phyloP scores from a whole-genome alignment of 2,113 vertebrate species.

The Myrmophylax atrothorax region DNA sequence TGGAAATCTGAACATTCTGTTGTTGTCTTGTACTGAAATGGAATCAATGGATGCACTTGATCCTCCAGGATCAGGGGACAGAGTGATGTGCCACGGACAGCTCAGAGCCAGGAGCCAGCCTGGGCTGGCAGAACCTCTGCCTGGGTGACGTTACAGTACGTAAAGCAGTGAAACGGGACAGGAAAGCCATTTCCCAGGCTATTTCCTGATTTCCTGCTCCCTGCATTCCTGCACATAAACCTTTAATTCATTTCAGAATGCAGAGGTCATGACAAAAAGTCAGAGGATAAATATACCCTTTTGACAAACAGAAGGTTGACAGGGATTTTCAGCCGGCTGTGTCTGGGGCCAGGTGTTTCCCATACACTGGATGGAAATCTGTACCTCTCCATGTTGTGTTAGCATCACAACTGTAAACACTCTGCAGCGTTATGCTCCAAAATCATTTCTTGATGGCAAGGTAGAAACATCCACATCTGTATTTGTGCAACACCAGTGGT shows the following conservation, averaged over 20 bases:
- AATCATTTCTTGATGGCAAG: constrained; percentile 7
- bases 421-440: background rate
- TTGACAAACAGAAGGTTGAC: constrained; percentile 66
- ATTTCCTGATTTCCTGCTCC: constrained; percentile 72
- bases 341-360: constrained; percentile 66
- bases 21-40: background rate
- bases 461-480: background rate
- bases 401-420: constrained; percentile 25
- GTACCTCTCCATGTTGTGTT: background rate
- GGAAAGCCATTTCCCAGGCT: constrained; percentile 63
- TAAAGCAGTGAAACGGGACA: constrained; percentile 52
- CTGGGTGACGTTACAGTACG: background rate
- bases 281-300: constrained; percentile 65
- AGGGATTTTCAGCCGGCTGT: background rate
- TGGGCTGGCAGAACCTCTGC: background rate
- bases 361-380: constrained; percentile 47
- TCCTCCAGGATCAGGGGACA: background rate
- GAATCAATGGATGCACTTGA: background rate
- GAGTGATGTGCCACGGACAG: background rate
- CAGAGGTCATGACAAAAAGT: constrained; percentile 70
- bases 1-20: background rate
- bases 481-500: background rate
- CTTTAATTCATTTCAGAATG: constrained; percentile 77
- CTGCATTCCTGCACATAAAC: constrained; percentile 71
- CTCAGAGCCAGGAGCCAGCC: background rate